A percentile compares a stretch with the other conserved stretches of the same genome.
Conservation (phyloP, 2,797 vertebrate species). For the Gymnodraco acuticeps region DNA sequence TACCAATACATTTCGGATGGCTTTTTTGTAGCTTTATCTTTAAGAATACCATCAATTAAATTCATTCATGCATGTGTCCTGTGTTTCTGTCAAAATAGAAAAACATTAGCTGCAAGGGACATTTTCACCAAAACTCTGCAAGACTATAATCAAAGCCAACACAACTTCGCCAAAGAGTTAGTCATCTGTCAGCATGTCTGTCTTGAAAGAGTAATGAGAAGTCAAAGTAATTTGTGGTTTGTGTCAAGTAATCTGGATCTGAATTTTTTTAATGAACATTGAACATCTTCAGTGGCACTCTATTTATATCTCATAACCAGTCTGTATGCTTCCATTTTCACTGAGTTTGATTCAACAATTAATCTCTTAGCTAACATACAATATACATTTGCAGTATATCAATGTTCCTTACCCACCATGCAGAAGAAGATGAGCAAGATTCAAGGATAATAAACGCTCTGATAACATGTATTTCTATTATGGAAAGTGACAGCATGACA, state of each 20-base stretch:
- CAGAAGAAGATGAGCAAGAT: constrained; percentile 8
- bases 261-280: constrained; percentile 30
- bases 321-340: constrained; percentile 32
- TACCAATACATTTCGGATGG: background rate
- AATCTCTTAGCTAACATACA: constrained; percentile 27
- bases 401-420: constrained; percentile 26
- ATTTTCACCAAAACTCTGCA: constrained; percentile 4
- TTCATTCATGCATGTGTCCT: background rate
- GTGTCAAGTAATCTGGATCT: constrained; percentile 12
- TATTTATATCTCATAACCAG: constrained; percentile 40
- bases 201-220: constrained; percentile 11
- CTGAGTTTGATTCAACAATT: constrained; percentile 33
- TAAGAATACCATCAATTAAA: background rate
- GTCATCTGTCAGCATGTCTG: constrained; percentile 9
- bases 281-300: constrained; percentile 11
- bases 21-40: background rate
- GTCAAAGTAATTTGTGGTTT: constrained; percentile 8
- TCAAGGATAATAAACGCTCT: constrained; percentile 40
- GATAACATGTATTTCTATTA: constrained; percentile 54
- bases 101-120: constrained; percentile 1
- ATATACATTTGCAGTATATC: constrained; percentile 37
- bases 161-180: constrained; percentile 14
- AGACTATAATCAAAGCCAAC: constrained; percentile 18
- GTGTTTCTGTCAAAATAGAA: constrained; percentile 18
- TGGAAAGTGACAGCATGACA: constrained; percentile 55